Evolutionary conservation across 2,113 vertebrate genomes (phyloP).

Genomic region (Tragelaphus strepsiceros): DNA sequence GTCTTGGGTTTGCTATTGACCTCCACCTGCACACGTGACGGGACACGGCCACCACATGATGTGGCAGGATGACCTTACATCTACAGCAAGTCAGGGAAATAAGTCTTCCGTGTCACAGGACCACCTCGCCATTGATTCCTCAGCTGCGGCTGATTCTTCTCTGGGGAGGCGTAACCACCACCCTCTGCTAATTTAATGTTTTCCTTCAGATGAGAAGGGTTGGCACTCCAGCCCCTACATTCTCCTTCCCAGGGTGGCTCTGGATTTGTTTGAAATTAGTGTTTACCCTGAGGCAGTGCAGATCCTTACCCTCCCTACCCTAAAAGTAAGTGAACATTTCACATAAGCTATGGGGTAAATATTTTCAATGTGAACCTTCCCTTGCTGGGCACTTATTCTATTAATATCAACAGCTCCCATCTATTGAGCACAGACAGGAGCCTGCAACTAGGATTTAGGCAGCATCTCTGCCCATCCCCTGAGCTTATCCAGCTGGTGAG

Average conservation of each 20-base stretch:
- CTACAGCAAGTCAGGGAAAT: not conserved
- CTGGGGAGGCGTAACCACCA: too few species aligned
- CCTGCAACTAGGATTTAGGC: not conserved
- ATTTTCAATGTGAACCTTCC: not conserved
- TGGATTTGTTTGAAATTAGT: not conserved
- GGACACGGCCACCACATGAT: not conserved
- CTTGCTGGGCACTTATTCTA: not conserved
- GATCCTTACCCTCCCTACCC: not conserved
- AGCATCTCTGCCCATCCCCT: not conserved
- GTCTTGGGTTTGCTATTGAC: not conserved
- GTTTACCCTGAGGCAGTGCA: not conserved
- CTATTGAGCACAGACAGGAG: not conserved
- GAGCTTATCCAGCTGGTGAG: not conserved
- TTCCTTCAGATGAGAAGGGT: not conserved
- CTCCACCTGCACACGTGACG: fast-evolving
- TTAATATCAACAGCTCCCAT: not conserved
- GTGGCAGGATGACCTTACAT: not conserved
- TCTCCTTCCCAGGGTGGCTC: not conserved
- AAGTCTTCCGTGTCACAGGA: not conserved
- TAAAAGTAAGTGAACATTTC: not conserved
- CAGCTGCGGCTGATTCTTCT: not conserved
- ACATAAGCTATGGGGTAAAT: not conserved
- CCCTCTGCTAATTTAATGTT: not conserved
- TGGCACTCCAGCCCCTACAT: too few species aligned
- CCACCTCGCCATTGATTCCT: not conserved